phyloP scores from a whole-genome alignment of 2,797 vertebrate species.

The Poecilia gillii region DNA sequence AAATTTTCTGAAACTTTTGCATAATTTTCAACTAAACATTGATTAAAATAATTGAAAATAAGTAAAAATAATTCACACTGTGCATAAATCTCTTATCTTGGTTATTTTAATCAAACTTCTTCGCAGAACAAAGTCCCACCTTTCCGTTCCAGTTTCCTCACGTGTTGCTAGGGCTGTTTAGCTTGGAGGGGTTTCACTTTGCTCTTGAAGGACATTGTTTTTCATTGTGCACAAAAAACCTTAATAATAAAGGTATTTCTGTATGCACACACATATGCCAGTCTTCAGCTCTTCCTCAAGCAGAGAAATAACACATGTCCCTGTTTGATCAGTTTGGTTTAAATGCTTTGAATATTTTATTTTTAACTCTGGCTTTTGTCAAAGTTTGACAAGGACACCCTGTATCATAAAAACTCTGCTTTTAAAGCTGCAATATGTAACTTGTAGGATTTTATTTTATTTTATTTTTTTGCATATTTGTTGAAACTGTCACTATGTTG shows the following conservation, averaged over 20 bases:
- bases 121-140: neutral
- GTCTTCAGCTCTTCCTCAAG: neutral
- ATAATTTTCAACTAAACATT: neutral
- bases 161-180: too few species aligned
- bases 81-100: neutral
- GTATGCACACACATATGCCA: neutral
- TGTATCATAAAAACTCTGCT: neutral
- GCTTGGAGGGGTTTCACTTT: neutral
- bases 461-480: too few species aligned
- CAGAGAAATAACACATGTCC: neutral
- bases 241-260: neutral
- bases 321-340: neutral
- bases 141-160: too few species aligned
- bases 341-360: neutral
- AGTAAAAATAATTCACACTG: too few species aligned
- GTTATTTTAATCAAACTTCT: neutral
- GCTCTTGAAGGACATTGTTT: neutral
- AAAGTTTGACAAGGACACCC: neutral
- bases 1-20: neutral
- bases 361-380: neutral
- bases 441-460: too few species aligned
- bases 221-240: neutral
- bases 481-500: too few species aligned
- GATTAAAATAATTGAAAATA: neutral
- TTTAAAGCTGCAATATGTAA: neutral